These are phyloP conservation scores for Aptenodytes forsteri DNA, from an alignment of 2,113 vertebrate genomes.

Conservation along the genomic window DNA sequence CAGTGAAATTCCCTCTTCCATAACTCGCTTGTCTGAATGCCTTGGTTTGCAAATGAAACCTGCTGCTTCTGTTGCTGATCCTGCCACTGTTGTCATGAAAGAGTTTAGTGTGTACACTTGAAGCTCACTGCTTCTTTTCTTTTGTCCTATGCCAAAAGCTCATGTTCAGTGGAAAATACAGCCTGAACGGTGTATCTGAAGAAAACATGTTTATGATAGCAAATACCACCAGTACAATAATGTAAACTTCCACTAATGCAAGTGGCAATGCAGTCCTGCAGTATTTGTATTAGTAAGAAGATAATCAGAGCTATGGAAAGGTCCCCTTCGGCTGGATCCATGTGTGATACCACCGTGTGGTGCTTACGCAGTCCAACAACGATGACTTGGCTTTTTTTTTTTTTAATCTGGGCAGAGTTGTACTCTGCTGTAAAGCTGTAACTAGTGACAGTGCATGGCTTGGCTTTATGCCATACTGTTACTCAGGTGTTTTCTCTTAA, in stretches of 20 bases:
- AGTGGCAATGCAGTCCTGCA: not conserved
- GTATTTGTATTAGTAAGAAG: not conserved
- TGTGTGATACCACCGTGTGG: not conserved
- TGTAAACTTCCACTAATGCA: not conserved
- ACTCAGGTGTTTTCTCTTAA: not conserved
- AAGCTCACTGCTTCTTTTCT: conserved; percentile 36
- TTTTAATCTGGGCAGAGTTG: not conserved
- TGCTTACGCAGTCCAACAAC: not conserved
- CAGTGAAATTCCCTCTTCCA: not conserved
- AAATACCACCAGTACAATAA: not conserved
- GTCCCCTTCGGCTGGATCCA: not conserved
- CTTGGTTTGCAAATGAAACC: conserved; percentile 31
- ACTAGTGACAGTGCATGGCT: not conserved
- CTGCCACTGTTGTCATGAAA: conserved; percentile 1
- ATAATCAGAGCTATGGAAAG: not conserved
- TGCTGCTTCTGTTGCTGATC: conserved; percentile 33
- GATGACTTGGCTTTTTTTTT: not conserved
- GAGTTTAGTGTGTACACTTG: not conserved
- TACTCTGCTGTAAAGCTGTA: not conserved
- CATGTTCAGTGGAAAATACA: not conserved
- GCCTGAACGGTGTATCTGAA: not conserved
- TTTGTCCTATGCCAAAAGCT: conserved; percentile 28
- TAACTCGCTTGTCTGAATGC: not conserved
- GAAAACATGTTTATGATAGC: not conserved
- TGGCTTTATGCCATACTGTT: not conserved